Evolutionary conservation across 1,140 invertebrate genomes (phyloP), one percentile per base, ranked within the genome.

Genomic region (Phocides pigmalion): DNA sequence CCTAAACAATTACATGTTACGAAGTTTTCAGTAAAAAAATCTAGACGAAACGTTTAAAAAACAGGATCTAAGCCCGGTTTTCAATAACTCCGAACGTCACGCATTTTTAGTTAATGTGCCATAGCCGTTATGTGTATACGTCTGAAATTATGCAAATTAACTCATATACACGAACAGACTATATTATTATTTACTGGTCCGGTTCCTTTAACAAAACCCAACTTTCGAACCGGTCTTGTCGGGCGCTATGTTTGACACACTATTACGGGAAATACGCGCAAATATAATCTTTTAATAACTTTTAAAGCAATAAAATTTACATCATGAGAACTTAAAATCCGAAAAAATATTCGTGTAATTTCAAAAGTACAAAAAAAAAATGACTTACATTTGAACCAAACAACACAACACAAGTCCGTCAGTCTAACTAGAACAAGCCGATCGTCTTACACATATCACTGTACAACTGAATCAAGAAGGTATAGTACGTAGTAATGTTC

Each of bases 141-240:
- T 46, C 41, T 46, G 41, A 44, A 56, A 44, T 58, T 19, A 58
- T 46, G 41, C 41, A 58, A 58, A 58, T 58, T 58, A 16, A 16
- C 22, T 16, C 22, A 58, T 32, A 14, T 32, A 46, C 53, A 25
- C 39, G 39, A 19, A 58, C 25, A 9, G 22, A 46, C 25, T 59
- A 39, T 39, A 39, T 50, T 68, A 74, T 68, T 74, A 72, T 79
- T 76, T 72, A 68, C 68, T 66, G 72, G 72, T 79, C 71, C 75
- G 77, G 75, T 82, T 80, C 70, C 67, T 53, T 74, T 69, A 77
- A 82, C 78, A 82, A 83, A 77, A 78, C 71, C 70, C 69, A 75
- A 78, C 80, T 86, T 86, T 86, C 81, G 51, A 86, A 86, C 83
- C 83, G 80, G 83, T 86, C 76, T 12, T 72, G 25, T 22, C 59